Conservation (phyloP, 2,113 vertebrate species). For the Eudyptes chrysolophus region DNA sequence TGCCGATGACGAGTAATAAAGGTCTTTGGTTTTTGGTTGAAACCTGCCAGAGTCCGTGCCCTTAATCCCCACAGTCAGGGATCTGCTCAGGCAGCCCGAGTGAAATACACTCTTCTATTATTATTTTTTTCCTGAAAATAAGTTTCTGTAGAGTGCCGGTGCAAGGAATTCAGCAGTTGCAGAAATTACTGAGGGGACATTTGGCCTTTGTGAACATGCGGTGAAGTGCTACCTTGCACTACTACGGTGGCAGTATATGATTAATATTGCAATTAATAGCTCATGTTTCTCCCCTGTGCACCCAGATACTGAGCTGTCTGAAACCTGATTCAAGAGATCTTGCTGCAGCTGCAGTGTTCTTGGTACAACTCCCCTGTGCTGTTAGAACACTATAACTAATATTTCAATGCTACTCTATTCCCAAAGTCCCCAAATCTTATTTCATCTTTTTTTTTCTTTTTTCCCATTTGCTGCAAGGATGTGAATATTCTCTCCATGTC, state of each 20-base stretch:
- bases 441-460: not conserved
- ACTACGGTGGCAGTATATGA: not conserved
- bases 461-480: not conserved
- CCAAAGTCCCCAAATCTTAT: not conserved
- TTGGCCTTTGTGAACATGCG: not conserved
- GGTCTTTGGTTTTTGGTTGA: no score
- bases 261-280: conserved; percentile 48
- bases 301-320: not conserved
- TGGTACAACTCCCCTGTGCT: not conserved
- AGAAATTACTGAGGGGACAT: not conserved
- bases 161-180: not conserved
- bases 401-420: not conserved
- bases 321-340: conserved; percentile 41
- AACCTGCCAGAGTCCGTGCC: no score
- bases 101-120: not conserved
- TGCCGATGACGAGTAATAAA: no score
- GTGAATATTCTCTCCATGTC: not conserved
- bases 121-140: not conserved
- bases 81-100: not conserved
- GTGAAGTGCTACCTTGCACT: not conserved
- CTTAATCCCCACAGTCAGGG: no score
- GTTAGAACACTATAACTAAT: not conserved
- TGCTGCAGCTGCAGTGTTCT: not conserved
- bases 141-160: not conserved
- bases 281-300: not conserved